Conservation (phyloP, 2,888 invertebrate genomes). For the Hirtodrosophila trivittata region DNA sequence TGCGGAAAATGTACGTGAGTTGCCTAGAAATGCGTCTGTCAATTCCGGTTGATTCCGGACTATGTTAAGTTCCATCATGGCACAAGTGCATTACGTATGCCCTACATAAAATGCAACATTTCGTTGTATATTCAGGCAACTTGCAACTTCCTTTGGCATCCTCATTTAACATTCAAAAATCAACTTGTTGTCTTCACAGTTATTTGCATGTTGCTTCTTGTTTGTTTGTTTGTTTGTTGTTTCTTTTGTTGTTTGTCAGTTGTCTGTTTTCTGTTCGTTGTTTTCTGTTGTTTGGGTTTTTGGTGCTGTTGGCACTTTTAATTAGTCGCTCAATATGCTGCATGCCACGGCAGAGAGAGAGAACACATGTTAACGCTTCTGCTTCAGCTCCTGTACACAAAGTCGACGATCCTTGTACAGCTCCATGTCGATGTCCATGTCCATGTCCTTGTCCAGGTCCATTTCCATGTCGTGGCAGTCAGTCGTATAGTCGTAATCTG, state of each 20-base stretch:
- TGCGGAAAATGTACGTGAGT: conserved; percentile 49
- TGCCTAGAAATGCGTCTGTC: conserved; percentile 21
- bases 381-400: conserved; percentile 1
- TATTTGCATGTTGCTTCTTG: conserved; percentile 32
- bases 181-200: conserved; percentile 47
- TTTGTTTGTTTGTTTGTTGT: background rate
- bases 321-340: conserved; percentile 68
- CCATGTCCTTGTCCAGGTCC: conserved; percentile 19
- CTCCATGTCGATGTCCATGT: conserved; percentile 11
- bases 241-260: background rate
- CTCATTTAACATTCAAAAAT: conserved; percentile 51
- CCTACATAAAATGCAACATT: background rate
- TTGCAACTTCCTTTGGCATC: conserved; percentile 7
- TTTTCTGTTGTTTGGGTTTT: conserved; percentile 21
- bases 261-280: conserved; percentile 37
- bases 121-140: background rate
- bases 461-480: conserved; percentile 6
- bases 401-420: background rate
- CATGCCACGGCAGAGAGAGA: conserved; percentile 12
- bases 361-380: conserved; percentile 43
- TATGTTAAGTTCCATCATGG: background rate
- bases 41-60: conserved; percentile 11
- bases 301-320: conserved; percentile 49
- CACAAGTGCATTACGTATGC: conserved; percentile 6
- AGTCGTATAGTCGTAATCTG: conserved; percentile 30